A percentile compares a stretch with the other conserved stretches of the same genome.
Conservation (phyloP, 2,888 invertebrate species). For the Melikaiella ostensackeni region DNA sequence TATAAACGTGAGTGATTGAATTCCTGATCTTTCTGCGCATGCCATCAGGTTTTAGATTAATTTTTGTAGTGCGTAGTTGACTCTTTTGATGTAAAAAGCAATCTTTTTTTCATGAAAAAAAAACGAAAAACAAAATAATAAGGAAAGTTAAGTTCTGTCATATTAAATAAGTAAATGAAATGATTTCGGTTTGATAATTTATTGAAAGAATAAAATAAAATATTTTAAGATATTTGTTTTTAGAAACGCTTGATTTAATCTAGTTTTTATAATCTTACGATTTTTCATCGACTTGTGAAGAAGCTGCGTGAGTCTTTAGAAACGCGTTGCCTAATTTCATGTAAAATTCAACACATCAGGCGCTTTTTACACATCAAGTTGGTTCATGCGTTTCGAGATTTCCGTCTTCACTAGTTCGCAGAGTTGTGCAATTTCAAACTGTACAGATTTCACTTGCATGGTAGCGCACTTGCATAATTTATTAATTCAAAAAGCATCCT, state of each 20-base stretch:
- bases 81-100: neutral
- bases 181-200: too few species aligned
- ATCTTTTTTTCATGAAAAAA: neutral
- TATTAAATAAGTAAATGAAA: too few species aligned
- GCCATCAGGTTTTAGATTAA: neutral
- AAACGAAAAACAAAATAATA: neutral
- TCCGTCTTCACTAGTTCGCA: neutral
- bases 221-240: neutral
- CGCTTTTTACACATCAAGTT: neutral
- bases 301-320: neutral
- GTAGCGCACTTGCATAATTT: neutral
- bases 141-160: neutral
- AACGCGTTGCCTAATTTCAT: neutral
- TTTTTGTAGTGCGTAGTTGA: neutral
- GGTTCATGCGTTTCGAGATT: neutral
- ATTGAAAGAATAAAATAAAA: too few species aligned
- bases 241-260: neutral
- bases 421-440: constrained; percentile 3
- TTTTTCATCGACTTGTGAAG: neutral
- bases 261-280: neutral
- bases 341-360: neutral
- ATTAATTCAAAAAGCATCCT: neutral
- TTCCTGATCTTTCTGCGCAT: constrained; percentile 5
- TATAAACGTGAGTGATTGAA: constrained; percentile 20
- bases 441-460: neutral